Evolutionary conservation across 2,888 invertebrate genomes (phyloP), one percentile per base, ranked within the genome.

Genomic region (Choreutis nemorana): DNA sequence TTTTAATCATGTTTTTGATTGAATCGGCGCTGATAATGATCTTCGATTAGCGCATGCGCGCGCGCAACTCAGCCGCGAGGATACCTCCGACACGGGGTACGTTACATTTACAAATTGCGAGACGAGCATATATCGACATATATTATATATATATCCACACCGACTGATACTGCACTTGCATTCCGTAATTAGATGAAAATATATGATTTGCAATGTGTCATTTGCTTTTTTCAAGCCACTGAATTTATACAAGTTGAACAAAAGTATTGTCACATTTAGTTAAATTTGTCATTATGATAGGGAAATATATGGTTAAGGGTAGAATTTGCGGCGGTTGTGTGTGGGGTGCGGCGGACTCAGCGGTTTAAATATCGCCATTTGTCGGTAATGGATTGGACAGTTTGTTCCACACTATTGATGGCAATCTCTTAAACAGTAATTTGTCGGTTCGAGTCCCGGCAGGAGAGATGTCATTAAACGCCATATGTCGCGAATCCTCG

Each of bases 361-460:
- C 32, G 41, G 37, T 50, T 50, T 58, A 51, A 65, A 63, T 63
- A 61, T 55, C 65, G 56, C 65, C 72, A 70, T 71, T 72, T 72
- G 75, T 65, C 49, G 54, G 47, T 70, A 73, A 73, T 72, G 68
- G 67, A 71, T 65, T 58, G 67, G 59, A 60, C 62, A 56, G 53
- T 56, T 57, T 53, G 60, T 52, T n/a, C n/a, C n/a, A 47, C 49
- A 36, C 50, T 45, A 55, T 58, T 57, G 68, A 72, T 66, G 65
- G 64, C 66, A 65, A 73, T 73, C 75, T 75, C 57, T 68, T 68
- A 64, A 68, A 63, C 55, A 63, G 54, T 58, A 64, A 73, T 73
- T 73, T 66, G 68, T 65, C 55, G 54, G 45, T 43, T 40, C 41
- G 42, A 45, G 44, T 44, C 29, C 35, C 27, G 28, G 13, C n/a